These are phyloP conservation scores for Acestrorhynchus altus DNA, from an alignment of 2,797 vertebrate genomes.

Conservation along the genomic window DNA sequence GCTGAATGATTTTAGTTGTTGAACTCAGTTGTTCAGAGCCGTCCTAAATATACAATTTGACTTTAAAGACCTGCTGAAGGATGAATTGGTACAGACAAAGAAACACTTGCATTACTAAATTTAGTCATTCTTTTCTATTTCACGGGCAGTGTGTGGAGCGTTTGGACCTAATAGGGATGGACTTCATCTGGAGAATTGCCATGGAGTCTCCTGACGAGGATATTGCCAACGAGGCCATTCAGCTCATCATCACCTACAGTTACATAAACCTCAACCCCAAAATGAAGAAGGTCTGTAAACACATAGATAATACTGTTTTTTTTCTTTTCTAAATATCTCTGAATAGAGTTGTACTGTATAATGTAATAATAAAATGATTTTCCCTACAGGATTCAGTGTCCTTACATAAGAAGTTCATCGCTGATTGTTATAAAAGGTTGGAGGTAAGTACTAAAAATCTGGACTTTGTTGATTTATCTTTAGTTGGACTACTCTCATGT, in stretches of 20 bases:
- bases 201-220: constrained; percentile 99
- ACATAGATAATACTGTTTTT: background rate
- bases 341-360: background rate
- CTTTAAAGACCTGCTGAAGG: too few species aligned
- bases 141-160: constrained; percentile 89
- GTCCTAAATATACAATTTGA: too few species aligned
- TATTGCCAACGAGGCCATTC: constrained; percentile 98
- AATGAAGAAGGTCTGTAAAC: constrained; percentile 89
- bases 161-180: constrained; percentile 96
- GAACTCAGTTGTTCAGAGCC: too few species aligned
- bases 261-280: constrained; percentile 98
- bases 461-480: background rate
- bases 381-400: constrained; percentile 91
- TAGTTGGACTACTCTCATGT: background rate
- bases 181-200: constrained; percentile 99
- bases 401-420: constrained; percentile 99
- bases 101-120: background rate
- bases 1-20: too few species aligned
- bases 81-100: background rate
- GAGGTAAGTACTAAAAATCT: constrained; percentile 80
- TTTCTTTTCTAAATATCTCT: background rate
- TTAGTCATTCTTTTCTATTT: background rate
- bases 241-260: constrained; percentile 97
- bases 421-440: constrained; percentile 97
- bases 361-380: background rate